A percentile compares a stretch with the other conserved stretches of the same genome.
Evolutionary conservation across 1,140 invertebrate species (phyloP).

Genomic region (Dermatophagoides farinae): DNA sequence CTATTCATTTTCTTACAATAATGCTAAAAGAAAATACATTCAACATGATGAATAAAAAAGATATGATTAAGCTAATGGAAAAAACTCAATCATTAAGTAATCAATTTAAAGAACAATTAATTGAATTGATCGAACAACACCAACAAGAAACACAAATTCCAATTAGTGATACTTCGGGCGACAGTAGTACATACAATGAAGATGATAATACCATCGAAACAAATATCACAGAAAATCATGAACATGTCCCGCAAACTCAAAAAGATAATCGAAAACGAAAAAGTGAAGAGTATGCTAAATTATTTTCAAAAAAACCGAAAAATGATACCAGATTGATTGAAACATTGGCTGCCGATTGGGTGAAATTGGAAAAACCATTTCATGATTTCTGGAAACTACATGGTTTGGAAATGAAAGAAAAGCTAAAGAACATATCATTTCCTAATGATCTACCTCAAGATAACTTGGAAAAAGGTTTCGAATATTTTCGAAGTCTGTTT

Average conservation of each 20-base stretch:
- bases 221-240: constrained; percentile 24
- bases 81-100: background rate
- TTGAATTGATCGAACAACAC: background rate
- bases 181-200: background rate
- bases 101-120: background rate
- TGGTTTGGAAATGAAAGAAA: background rate
- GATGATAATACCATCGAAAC: constrained; percentile 19
- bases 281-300: constrained; percentile 23
- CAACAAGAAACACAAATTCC: background rate
- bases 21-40: constrained; percentile 59
- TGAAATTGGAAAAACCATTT: background rate
- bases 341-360: constrained; percentile 23
- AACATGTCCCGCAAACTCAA: constrained; percentile 1
- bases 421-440: background rate
- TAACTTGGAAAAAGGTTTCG: background rate
- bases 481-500: background rate
- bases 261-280: constrained; percentile 20
- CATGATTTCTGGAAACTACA: background rate
- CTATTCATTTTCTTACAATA: constrained; percentile 47
- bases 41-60: constrained; percentile 24
- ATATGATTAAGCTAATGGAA: background rate
- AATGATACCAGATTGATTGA: constrained; percentile 23
- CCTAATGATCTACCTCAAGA: background rate
- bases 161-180: background rate
- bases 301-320: constrained; percentile 17